Evolutionary conservation across 2,888 invertebrate species (phyloP).

Genomic region (Resseliella maxima): DNA sequence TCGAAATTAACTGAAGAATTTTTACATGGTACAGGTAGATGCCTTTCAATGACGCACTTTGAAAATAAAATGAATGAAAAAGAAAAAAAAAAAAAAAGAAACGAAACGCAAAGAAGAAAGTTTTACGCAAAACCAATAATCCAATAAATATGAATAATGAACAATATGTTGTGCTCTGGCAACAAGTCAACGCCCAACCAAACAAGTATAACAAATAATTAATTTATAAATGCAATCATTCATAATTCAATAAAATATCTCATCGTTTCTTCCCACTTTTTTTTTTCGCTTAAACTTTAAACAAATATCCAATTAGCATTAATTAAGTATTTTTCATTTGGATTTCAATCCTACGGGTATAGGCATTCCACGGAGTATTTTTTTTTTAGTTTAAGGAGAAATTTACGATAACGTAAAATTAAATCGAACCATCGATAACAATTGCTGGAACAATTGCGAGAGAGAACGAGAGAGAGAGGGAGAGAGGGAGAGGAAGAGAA

Average conservation of each 20-base stretch:
- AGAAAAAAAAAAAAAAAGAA: not conserved
- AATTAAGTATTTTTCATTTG: slow-evolving; percentile 40
- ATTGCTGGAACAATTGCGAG: too few species aligned
- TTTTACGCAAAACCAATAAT: slow-evolving; percentile 14
- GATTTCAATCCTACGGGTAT: not conserved
- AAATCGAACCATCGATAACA: too few species aligned
- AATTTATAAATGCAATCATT: slow-evolving; percentile 46
- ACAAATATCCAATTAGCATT: slow-evolving; percentile 54
- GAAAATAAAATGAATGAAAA: not conserved
- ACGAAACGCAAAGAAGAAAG: not conserved
- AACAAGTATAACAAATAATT: slow-evolving; percentile 52
- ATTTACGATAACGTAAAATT: too few species aligned
- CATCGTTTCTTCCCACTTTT: slow-evolving; percentile 29
- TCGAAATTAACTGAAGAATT: not conserved
- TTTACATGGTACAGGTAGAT: slow-evolving; percentile 49
- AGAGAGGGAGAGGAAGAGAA: too few species aligned
- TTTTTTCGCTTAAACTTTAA: not conserved
- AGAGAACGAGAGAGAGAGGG: too few species aligned
- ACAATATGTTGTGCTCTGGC: slow-evolving; percentile 25
- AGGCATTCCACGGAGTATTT: too few species aligned
- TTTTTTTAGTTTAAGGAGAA: too few species aligned
- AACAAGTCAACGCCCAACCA: slow-evolving; percentile 43
- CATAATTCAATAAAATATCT: slow-evolving; percentile 53
- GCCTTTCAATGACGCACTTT: slow-evolving; percentile 17
- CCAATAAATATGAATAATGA: slow-evolving; percentile 39